Evolutionary conservation across 2,888 invertebrate species (phyloP).

Genomic region (Nesidiocoris tenuis): DNA sequence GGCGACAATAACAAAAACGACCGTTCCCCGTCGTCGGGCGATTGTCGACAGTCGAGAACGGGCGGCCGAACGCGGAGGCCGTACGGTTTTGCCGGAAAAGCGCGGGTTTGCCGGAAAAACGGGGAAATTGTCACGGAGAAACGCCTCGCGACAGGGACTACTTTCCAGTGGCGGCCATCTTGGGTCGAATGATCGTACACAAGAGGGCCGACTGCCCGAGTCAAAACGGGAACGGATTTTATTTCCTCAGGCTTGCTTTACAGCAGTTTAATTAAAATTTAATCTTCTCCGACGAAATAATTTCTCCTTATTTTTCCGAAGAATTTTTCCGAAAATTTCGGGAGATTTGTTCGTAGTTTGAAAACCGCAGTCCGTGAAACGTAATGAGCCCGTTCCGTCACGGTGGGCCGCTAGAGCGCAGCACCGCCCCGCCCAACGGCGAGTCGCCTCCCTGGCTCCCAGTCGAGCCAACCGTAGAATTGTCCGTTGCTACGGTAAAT

Average conservation of each 20-base stretch:
- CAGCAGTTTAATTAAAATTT: no score
- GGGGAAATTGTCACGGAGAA: conserved; percentile 1
- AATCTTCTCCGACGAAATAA: background rate
- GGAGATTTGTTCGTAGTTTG: background rate
- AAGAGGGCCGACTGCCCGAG: conserved; percentile 15
- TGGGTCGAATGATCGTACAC: conserved; percentile 44
- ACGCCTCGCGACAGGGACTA: conserved; percentile 39
- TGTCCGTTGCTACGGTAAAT: no score
- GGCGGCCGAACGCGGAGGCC: no score
- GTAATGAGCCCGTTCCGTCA: background rate
- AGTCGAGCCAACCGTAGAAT: background rate
- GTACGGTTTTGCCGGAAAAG: no score
- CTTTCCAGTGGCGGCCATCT: conserved; percentile 46
- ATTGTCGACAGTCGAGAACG: background rate
- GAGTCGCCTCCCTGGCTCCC: no score
- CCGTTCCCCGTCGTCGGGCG: background rate
- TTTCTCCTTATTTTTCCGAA: background rate
- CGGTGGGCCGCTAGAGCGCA: conserved; percentile 28
- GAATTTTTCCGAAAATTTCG: background rate
- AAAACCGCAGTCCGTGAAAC: no score
- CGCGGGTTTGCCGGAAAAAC: background rate
- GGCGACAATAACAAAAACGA: conserved; percentile 55
- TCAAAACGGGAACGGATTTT: conserved; percentile 1
- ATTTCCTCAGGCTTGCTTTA: background rate
- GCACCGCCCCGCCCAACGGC: conserved; percentile 28